phyloP scores from a whole-genome alignment of 2,888 invertebrate genomes.

The Cerceris rybyensis region DNA sequence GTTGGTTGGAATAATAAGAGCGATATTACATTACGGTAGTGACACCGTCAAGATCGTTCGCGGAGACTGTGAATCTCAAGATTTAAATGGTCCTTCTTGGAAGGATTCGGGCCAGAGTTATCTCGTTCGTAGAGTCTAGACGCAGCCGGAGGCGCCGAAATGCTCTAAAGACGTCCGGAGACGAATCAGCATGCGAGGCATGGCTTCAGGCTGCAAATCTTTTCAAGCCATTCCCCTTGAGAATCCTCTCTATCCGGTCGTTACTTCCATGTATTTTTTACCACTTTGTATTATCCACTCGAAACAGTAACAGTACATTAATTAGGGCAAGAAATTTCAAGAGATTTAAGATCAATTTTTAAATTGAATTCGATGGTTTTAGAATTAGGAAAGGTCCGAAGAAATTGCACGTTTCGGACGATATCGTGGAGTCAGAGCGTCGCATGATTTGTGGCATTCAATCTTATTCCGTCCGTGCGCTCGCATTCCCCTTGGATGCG shows the following conservation, averaged over 20 bases:
- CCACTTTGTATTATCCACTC: slow-evolving; percentile 34
- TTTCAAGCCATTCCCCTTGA: slow-evolving; percentile 39
- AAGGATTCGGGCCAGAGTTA: slow-evolving; percentile 55
- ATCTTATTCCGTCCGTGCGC: slow-evolving; percentile 31
- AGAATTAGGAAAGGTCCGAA: too few species aligned
- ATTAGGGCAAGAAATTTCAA: too few species aligned
- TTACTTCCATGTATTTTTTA: slow-evolving; percentile 37
- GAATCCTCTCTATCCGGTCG: slow-evolving; percentile 24
- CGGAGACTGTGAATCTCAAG: slow-evolving; percentile 46
- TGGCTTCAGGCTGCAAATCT: slow-evolving; percentile 46
- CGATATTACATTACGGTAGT: slow-evolving; percentile 20
- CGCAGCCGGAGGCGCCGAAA: slow-evolving; percentile 52
- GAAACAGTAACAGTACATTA: too few species aligned
- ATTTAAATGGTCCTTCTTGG: slow-evolving; percentile 57
- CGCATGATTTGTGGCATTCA: slow-evolving; percentile 38
- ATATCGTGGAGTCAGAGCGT: background rate
- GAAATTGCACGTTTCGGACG: background rate
- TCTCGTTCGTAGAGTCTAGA: slow-evolving; percentile 57
- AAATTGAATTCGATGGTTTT: too few species aligned
- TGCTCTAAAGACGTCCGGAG: slow-evolving; percentile 38
- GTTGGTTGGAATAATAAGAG: background rate
- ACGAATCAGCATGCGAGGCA: slow-evolving; percentile 57
- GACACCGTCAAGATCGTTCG: slow-evolving; percentile 42
- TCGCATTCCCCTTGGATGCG: slow-evolving; percentile 1
- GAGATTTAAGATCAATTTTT: too few species aligned